Percentiles rank a stretch among this genome's conserved stretches.
These are phyloP conservation scores for Ostrea edulis DNA, from an alignment of 1,140 invertebrate genomes.

Conservation along the genomic window DNA sequence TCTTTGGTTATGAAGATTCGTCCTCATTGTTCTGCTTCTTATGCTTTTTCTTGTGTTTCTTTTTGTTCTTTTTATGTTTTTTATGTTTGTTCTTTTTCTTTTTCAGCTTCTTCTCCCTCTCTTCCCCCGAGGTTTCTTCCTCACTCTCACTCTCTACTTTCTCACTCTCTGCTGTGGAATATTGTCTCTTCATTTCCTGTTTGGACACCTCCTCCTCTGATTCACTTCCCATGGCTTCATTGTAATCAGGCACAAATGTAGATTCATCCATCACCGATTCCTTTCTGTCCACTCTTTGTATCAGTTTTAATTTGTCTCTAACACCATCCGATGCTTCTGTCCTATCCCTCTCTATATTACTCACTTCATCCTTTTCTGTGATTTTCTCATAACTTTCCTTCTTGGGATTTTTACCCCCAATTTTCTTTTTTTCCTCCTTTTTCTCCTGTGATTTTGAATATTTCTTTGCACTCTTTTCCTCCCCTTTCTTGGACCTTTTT, in stretches of 20 bases:
- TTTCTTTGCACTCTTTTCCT: not conserved
- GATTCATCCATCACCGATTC: conserved; percentile 74
- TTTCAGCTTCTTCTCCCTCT: conserved; percentile 46
- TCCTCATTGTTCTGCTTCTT: conserved; percentile 47
- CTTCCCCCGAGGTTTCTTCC: conserved; percentile 26
- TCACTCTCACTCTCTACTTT: conserved; percentile 42
- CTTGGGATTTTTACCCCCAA: conserved; percentile 35
- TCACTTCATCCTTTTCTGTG: not conserved
- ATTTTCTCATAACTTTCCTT: conserved; percentile 38
- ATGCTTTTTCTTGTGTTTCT: conserved; percentile 57
- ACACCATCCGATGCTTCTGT: not conserved
- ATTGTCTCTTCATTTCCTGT: conserved; percentile 36
- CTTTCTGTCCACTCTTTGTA: conserved; percentile 62
- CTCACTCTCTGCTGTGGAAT: conserved; percentile 39
- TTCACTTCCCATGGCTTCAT: conserved; percentile 59
- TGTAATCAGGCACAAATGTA: conserved; percentile 75
- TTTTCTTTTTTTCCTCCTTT: conserved; percentile 40
- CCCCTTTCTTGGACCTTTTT: not conserved
- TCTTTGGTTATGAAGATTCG: conserved; percentile 13
- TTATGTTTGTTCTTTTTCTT: conserved; percentile 49
- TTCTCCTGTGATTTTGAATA: conserved; percentile 28
- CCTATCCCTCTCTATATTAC: not conserved
- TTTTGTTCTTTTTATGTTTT: conserved; percentile 61
- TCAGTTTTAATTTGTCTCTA: not conserved
- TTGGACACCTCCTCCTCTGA: conserved; percentile 23